Base-by-base conservation (phyloP, 2,888 invertebrate species). In the Clistopyga incitator region DNA sequence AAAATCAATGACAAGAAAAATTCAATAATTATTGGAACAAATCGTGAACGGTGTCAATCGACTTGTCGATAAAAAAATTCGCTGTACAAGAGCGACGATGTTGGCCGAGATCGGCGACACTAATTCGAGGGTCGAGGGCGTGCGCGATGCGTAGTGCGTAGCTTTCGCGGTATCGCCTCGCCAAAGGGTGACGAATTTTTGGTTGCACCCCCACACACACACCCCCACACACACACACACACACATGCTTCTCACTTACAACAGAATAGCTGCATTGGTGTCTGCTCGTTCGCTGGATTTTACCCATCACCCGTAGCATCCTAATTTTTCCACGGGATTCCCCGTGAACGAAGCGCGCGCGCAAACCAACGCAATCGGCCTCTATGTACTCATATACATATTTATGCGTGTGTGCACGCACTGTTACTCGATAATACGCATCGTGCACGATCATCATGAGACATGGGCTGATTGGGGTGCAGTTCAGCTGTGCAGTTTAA, bases 381-480 rank as follows among this genome's bases (percentile, higher is more conserved):
- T n/a, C 6, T 67, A 78, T 71, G 86, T 85, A 80, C 82, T 65
- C 86, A 84, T 86, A 78, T 82, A 85, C 87, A 79, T 64, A 78
- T 77, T 84, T 87, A 86, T 81, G 71, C 74, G 59, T 70, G 42
- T 64, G 56, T 79, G 20, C 59, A 72, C 76, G 78, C 78, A 77
- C 79, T 77, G 75, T 71, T 79, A 81, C 70, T 88, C 89, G 89
- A 90, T 90, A 90, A 90, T 91, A 88, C 47, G 34, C 54, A 78
- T 88, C 84, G 87, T 86, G 61, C 70, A 78, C 89, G 89, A 90
- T 90, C 89, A 89, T 90, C 89, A 90, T 90, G 90, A 89, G 87
- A 90, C 89, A 90, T 87, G 88, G 87, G 86, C 87, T 91, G 90
- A 90, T 91, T 91, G 91, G 91, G 90, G 90, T 90, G 90, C 84